phyloP scores from a whole-genome alignment of 1,140 invertebrate genomes.

The Geopemphigus sp. region DNA sequence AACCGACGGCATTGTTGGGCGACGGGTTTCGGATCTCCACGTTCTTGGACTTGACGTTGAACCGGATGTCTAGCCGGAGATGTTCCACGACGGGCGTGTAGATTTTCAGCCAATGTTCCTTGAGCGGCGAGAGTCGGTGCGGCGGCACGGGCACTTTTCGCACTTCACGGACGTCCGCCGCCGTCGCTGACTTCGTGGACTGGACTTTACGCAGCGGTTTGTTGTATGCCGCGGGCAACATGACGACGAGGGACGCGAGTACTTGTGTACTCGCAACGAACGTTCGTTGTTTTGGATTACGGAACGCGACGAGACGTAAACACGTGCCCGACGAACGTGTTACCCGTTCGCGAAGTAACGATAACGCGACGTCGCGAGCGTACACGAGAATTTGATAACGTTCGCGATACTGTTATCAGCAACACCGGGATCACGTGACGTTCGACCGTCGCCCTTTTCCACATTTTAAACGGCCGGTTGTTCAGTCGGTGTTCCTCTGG shows the following conservation, averaged over 20 bases:
- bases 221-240: background rate
- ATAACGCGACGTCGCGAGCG: no score
- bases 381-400: no score
- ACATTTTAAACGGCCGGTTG: no score
- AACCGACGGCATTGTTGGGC: conserved; percentile 80
- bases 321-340: no score
- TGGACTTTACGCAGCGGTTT: background rate
- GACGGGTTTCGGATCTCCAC: conserved; percentile 78
- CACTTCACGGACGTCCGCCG: conserved; percentile 55
- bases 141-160: conserved; percentile 66
- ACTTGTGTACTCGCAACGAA: no score
- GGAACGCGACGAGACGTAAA: no score
- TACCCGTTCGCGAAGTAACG: no score
- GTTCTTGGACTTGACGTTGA: conserved; percentile 87
- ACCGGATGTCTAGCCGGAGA: conserved; percentile 88
- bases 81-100: conserved; percentile 95
- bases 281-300: no score
- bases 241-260: background rate
- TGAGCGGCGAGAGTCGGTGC: conserved; percentile 85
- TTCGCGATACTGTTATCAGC: no score
- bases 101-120: conserved; percentile 97
- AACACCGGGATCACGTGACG: no score
- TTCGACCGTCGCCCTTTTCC: no score
- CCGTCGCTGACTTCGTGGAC: background rate
- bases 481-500: no score